A percentile compares a stretch with the other conserved stretches of the same genome.
Conservation (phyloP, 2,113 vertebrate genomes). For the Oreochromis niloticus region DNA sequence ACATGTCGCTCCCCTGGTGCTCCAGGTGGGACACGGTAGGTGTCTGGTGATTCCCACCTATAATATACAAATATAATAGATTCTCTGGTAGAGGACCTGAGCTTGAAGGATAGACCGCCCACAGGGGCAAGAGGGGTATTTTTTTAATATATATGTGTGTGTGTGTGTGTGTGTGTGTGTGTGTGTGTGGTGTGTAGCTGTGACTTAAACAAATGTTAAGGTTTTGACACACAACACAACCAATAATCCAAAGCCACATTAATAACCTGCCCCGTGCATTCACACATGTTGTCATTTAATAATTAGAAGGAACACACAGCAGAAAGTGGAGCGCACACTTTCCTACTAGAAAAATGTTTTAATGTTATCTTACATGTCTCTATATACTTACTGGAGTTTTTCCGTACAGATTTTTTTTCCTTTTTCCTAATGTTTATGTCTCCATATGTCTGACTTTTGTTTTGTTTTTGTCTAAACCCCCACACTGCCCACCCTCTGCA, state of each 20-base stretch:
- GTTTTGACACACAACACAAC: not conserved
- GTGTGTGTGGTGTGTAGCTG: not conserved
- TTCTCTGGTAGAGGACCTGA: not conserved
- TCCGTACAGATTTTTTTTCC: not conserved
- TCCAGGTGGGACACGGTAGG: not conserved
- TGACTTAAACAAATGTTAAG: not conserved
- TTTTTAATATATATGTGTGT: not conserved
- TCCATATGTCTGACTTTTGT: not conserved
- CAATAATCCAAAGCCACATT: not conserved
- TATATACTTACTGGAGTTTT: not conserved
- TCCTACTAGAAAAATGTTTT: constrained; percentile 50
- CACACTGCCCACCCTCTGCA: not conserved
- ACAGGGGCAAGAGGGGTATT: not conserved
- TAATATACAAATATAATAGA: not conserved
- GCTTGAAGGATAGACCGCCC: no score
- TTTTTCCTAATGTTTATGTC: not conserved
- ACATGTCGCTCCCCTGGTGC: not conserved
- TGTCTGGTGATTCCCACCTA: not conserved
- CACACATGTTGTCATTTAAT: not conserved
- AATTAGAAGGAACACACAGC: constrained; percentile 2
- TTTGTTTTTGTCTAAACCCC: not conserved
- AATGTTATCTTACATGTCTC: not conserved
- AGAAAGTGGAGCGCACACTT: constrained; percentile 29
- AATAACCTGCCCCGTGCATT: not conserved
- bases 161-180: no score